phyloP scores from a whole-genome alignment of 2,113 vertebrate genomes.

The Cololabis saira region DNA sequence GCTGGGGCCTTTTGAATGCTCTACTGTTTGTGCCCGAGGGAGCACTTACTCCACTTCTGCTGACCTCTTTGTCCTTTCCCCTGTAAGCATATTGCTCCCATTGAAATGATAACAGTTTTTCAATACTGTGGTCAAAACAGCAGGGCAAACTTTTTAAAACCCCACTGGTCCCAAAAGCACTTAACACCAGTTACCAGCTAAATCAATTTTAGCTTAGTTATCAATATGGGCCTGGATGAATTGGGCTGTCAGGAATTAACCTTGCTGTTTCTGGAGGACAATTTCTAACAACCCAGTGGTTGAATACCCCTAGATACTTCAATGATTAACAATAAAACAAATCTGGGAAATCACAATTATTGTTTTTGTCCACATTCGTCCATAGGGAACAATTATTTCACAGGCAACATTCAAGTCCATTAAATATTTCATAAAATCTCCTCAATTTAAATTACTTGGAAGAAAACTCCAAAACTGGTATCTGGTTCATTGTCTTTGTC shows the following conservation, averaged over 20 bases:
- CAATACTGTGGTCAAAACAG: conserved; percentile 68
- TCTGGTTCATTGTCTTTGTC: neutral
- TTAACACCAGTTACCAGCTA: conserved; percentile 49
- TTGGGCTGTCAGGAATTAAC: conserved; percentile 32
- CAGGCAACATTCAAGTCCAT: too few relatives aligned
- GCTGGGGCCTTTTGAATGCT: conserved; percentile 62
- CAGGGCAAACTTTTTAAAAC: conserved; percentile 43
- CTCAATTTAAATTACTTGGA: neutral
- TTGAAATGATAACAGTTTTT: conserved; percentile 74
- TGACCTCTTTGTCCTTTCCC: conserved; percentile 70
- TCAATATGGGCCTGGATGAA: conserved; percentile 33
- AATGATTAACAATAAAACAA: too few relatives aligned
- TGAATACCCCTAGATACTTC: neutral
- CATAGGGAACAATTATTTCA: too few relatives aligned
- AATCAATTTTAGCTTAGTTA: conserved; percentile 49
- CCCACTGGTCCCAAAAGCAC: conserved; percentile 48
- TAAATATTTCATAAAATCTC: neutral
- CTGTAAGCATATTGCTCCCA: conserved; percentile 55
- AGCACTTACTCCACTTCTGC: conserved; percentile 73
- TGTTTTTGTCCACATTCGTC: too few relatives aligned
- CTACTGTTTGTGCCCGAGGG: conserved; percentile 66
- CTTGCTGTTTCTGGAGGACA: conserved; percentile 18
- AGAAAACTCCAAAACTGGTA: neutral
- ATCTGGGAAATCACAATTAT: too few relatives aligned
- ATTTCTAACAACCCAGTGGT: conserved; percentile 26